phyloP scores from a whole-genome alignment of 1,140 invertebrate species.

The Drosophila trapezifrons region DNA sequence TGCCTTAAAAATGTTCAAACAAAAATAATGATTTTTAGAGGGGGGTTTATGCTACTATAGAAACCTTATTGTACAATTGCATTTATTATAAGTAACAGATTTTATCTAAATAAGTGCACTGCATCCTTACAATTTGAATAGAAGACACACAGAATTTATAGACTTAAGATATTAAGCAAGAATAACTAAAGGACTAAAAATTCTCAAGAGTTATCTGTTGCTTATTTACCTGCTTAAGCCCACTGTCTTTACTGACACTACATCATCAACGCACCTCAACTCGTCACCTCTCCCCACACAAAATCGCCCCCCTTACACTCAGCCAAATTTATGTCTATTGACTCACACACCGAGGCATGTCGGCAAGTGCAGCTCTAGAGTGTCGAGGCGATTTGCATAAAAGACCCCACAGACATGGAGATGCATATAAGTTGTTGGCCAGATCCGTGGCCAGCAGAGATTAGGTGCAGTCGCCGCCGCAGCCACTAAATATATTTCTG shows the following conservation, averaged over 20 bases:
- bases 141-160: too few relatives aligned
- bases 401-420: conserved; percentile 50
- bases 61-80: too few relatives aligned
- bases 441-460: conserved; percentile 27
- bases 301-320: conserved; percentile 5
- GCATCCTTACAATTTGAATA: too few relatives aligned
- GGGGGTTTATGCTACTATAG: too few relatives aligned
- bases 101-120: too few relatives aligned
- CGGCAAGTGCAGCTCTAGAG: conserved; percentile 32
- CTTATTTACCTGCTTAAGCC: neutral
- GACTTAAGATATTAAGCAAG: too few relatives aligned
- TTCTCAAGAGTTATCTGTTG: neutral
- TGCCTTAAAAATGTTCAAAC: too few relatives aligned
- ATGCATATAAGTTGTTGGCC: conserved; percentile 24
- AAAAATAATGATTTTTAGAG: too few relatives aligned
- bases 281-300: conserved; percentile 30
- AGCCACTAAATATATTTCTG: conserved; percentile 64
- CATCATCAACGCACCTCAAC: conserved; percentile 40
- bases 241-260: conserved; percentile 23
- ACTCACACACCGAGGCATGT: conserved; percentile 28
- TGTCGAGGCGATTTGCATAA: conserved; percentile 63
- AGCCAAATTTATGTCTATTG: conserved; percentile 57
- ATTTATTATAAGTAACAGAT: too few relatives aligned
- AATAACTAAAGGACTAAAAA: too few relatives aligned
- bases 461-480: conserved; percentile 38